These are phyloP conservation scores for Calyptomena viridis DNA, from an alignment of 2,113 vertebrate genomes.

Conservation along the genomic window DNA sequence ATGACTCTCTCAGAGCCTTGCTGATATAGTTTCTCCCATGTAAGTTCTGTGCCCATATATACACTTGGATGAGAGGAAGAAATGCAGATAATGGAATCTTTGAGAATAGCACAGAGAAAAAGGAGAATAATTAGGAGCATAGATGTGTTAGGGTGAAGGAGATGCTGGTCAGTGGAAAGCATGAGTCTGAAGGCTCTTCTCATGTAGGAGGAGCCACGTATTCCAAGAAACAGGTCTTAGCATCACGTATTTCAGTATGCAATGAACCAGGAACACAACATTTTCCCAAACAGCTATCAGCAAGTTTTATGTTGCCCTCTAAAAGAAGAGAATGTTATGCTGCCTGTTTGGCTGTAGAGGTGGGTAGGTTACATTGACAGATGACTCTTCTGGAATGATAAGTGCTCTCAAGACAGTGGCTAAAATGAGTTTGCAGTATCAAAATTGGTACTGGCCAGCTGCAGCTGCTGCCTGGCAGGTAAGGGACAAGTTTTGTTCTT, in stretches of 20 bases:
- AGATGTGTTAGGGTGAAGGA: background rate
- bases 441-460: background rate
- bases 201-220: background rate
- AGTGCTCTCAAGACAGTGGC: background rate
- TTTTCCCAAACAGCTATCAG: background rate
- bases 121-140: background rate
- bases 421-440: background rate
- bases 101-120: background rate
- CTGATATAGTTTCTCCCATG: background rate
- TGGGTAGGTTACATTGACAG: background rate
- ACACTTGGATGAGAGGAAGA: background rate
- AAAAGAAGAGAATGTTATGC: background rate
- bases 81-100: background rate
- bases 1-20: background rate
- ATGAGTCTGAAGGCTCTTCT: background rate
- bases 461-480: background rate
- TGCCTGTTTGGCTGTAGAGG: background rate
- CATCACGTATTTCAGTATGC: background rate
- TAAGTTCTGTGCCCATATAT: background rate
- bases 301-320: background rate
- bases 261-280: background rate
- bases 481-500: background rate
- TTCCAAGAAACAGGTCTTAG: background rate
- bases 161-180: background rate
- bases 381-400: background rate